Evolutionary conservation across 1,140 invertebrate species (phyloP).

Genomic region (Anoplolepis gracilipes): DNA sequence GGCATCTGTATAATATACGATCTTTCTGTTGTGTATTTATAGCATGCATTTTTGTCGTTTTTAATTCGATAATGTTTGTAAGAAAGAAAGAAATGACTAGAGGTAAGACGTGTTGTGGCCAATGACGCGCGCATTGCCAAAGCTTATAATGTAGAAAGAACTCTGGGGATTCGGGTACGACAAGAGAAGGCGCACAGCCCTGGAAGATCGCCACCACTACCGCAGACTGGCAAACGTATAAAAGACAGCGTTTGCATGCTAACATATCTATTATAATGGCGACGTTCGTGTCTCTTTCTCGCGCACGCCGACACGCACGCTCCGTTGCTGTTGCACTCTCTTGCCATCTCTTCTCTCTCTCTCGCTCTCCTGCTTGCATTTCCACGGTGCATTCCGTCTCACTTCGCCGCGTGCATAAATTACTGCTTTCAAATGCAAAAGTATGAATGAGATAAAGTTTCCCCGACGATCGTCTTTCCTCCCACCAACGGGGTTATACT

Average conservation of each 20-base stretch:
- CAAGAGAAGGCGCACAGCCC: slow-evolving; percentile 20
- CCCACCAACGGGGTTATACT: background rate
- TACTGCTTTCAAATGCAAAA: slow-evolving; percentile 82
- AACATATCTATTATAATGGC: slow-evolving; percentile 82
- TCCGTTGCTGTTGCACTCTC: slow-evolving; percentile 54
- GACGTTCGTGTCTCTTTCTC: slow-evolving; percentile 64
- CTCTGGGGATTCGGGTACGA: background rate
- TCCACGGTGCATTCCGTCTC: slow-evolving; percentile 74
- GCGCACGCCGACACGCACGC: slow-evolving; percentile 27
- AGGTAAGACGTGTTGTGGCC: background rate
- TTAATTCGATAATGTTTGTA: background rate
- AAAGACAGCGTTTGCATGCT: slow-evolving; percentile 80
- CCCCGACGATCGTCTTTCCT: slow-evolving; percentile 48
- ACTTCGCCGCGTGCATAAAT: slow-evolving; percentile 80
- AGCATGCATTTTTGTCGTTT: background rate
- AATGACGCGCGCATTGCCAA: background rate
- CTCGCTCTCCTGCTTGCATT: too few relatives aligned
- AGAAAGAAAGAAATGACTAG: background rate
- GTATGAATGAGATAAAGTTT: slow-evolving; percentile 80
- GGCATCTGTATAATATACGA: background rate
- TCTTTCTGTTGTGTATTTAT: background rate
- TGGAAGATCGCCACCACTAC: slow-evolving; percentile 55
- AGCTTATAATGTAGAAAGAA: background rate
- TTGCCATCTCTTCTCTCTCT: background rate
- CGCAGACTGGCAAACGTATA: slow-evolving; percentile 72